Base-by-base conservation (phyloP, 35 echinoderm and acorn worm genomes). In the Ophiothrix spiculata region DNA sequence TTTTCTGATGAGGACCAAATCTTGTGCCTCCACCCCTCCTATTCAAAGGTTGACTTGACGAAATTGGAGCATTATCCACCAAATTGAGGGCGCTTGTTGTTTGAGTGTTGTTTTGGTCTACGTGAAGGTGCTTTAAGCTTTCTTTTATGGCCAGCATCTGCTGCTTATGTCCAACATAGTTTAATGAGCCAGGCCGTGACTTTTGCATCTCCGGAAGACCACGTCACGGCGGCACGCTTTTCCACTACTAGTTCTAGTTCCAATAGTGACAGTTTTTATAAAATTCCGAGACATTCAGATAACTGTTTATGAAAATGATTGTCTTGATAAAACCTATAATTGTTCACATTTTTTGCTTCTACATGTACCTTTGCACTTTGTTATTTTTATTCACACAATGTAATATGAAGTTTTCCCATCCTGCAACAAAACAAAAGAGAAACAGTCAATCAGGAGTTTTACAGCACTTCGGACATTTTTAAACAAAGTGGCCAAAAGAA, bases 71-170 rank as follows among this genome's bases (percentile, higher is more conserved):
- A 69, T 2, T n/a, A 28, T 69, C 60, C 8, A 69, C 60, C 60
- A 69, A 69, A 69, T 69, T 69, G 60, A 15, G 60, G 11, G 75
- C 40, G 77, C 46, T 81, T 33, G 39, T 39, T 35, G 41, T 42
- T 21, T n/a, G n/a, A n/a, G n/a, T n/a, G n/a, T 31, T 32, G 32
- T 93, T 81, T 46, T 77, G 82, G 36, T 85, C 79, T 28, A 89
- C 56, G 56, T 89, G 87, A 21, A 93, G 78, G 64, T 93, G 92
- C 49, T 86, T 75, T 21, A 93, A 84, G 28, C 82, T 89, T 82
- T 93, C 92, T 25, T 79, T 86, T 31, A 93, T 93, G 54, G 89
- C 84, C 25, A 93, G 64, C 92, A 93, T 93, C 38, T 93, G 76
- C 49, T 77, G 76, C 37, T 89, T 84, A 56, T 85, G 89, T 42